Evolutionary conservation across 1,140 invertebrate species (phyloP), one percentile per base, ranked within the genome.

Genomic region (Dreissena rostriformis): DNA sequence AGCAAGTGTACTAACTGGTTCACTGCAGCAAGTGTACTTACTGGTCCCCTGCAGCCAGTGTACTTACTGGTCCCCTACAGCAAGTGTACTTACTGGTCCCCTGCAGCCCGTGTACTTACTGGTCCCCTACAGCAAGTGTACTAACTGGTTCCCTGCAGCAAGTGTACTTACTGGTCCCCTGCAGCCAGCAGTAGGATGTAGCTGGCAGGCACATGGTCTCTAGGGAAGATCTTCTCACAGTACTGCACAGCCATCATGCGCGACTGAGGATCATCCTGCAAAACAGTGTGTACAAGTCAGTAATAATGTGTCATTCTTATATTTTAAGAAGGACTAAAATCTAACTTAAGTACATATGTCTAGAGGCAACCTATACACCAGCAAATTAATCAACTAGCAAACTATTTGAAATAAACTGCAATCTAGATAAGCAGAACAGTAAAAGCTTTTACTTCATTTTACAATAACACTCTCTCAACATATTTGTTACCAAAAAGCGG

Each of bases 211-310:
- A 97, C 95, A 92, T 98, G 96, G 88, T 97, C 95, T 49, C 95
- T 93, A 7, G 96, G 96, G 93, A 98, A 98, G 67, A 98, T 96
- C 22, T 95, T 95, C 4, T 96, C 95, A 1, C 97, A 95, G 92
- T 97, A 98, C 82, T 97, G 95, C 82, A 97, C 97, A 28, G 97
- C 96, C 24, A 97, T 96, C 91, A 97, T 96, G 84, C 97, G 94
- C 5, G 96, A 96, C 92, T 96, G 96, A 0, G 95, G 93, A 86
- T 96, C 95, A 22, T 85, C 87, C 92, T 92, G 82, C 6, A 70
- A 22, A 26, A 70, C 22, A 28, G 2, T 2, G 29, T 19, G 2
- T 4, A 39, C 39, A 39, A 39, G 39, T 39, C 39, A 39, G 39
- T 39, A 39, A 39, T n/a, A n/a, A n/a, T n/a, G n/a, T n/a, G n/a